phyloP scores from a whole-genome alignment of 2,113 vertebrate genomes.

The Pelvicachromis taeniatus region DNA sequence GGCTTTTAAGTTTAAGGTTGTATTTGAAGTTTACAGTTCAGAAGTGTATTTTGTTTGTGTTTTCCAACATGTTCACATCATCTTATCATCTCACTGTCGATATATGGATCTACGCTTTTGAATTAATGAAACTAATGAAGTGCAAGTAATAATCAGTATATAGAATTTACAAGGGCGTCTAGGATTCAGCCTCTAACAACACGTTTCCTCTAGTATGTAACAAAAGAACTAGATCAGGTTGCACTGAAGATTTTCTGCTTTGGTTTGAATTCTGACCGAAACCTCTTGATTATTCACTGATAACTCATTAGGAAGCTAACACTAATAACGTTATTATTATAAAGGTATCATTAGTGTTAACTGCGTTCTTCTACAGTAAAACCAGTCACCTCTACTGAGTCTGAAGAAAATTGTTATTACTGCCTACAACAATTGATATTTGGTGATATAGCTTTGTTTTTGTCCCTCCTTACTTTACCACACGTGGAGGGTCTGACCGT shows the following conservation, averaged over 20 bases:
- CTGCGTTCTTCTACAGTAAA: background rate
- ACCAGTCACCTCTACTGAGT: background rate
- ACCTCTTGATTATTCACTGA: rapidly evolving
- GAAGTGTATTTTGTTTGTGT: background rate
- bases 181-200: background rate
- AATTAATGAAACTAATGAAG: background rate
- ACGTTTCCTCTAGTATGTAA: background rate
- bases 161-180: background rate
- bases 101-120: background rate
- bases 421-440: background rate
- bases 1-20: background rate
- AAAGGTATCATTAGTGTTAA: background rate
- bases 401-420: background rate
- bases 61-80: background rate
- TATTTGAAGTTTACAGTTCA: background rate
- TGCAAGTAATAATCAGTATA: background rate
- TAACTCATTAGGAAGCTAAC: rapidly evolving
- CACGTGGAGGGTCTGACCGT: background rate
- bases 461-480: background rate
- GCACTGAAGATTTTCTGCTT: background rate
- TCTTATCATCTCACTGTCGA: background rate
- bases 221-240: background rate
- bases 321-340: background rate
- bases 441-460: background rate
- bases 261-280: rapidly evolving